Conservation (phyloP, 2,888 invertebrate species). For the Beris morrisii region DNA sequence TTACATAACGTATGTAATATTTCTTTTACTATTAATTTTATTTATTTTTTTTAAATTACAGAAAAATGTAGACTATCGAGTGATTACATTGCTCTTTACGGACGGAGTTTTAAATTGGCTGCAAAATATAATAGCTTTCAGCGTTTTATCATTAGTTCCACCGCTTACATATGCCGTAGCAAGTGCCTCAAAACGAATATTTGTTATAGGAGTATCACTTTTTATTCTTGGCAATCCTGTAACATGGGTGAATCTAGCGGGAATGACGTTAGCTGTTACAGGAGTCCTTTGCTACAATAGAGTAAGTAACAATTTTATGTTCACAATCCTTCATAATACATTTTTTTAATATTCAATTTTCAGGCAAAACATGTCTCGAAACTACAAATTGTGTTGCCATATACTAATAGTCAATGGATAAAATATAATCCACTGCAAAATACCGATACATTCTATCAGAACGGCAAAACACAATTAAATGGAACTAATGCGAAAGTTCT, state of each 20-base stretch:
- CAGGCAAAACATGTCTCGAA: conserved; percentile 73
- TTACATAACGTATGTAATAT: too few relatives aligned
- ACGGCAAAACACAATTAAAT: conserved; percentile 39
- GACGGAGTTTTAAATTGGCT: conserved; percentile 92
- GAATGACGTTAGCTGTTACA: conserved; percentile 86
- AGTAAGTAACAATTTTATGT: conserved; percentile 54
- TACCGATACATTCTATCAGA: conserved; percentile 26
- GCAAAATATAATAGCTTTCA: conserved; percentile 94
- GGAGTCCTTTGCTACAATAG: conserved; percentile 92
- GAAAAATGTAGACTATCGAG: conserved; percentile 60
- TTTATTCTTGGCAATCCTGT: conserved; percentile 90
- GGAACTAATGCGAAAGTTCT: conserved; percentile 42
- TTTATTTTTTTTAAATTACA: conserved; percentile 48
- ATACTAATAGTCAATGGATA: conserved; percentile 54
- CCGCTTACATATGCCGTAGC: conserved; percentile 95
- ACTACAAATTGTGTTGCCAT: conserved; percentile 61
- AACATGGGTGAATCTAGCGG: conserved; percentile 79
- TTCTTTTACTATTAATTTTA: too few relatives aligned
- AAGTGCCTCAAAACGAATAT: conserved; percentile 91
- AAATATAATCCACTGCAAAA: conserved; percentile 50
- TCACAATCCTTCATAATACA: background rate
- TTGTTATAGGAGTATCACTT: conserved; percentile 86
- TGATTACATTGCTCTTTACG: conserved; percentile 65
- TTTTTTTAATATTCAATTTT: conserved; percentile 40
- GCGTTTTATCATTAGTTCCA: conserved; percentile 86